Evolutionary conservation across 2,797 vertebrate species (phyloP).

Genomic region (Emydoidea blandingii): DNA sequence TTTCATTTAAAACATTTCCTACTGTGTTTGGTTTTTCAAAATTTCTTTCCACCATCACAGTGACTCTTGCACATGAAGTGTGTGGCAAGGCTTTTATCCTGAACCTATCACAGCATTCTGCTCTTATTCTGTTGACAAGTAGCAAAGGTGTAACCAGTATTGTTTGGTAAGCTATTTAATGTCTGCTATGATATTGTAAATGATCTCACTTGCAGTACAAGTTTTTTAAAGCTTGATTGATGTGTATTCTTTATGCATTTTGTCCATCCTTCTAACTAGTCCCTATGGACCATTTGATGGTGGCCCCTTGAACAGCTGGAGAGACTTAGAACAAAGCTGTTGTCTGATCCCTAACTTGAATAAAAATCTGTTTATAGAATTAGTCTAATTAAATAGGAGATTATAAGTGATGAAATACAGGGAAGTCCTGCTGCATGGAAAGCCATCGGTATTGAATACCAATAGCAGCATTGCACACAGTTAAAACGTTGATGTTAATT

Average conservation of each 20-base stretch:
- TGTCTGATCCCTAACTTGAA: conserved; percentile 16
- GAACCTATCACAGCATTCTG: background rate
- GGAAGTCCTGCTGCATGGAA: background rate
- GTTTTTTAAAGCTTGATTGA: conserved; percentile 13
- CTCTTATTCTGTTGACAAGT: background rate
- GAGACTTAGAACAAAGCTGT: conserved; percentile 17
- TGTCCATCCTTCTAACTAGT: conserved; percentile 39
- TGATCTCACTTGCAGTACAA: background rate
- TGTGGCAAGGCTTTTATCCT: background rate
- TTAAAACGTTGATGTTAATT: background rate
- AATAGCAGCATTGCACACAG: background rate
- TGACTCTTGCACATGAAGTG: background rate
- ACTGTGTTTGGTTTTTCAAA: background rate
- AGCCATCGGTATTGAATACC: background rate
- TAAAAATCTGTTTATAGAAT: conserved; percentile 46
- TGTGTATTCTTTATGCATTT: conserved; percentile 14
- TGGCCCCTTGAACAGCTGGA: conserved; percentile 44
- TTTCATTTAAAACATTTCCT: background rate
- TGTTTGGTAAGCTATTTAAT: background rate
- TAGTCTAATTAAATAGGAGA: conserved; percentile 49
- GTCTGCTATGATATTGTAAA: background rate
- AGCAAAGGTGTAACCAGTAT: background rate
- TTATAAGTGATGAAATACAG: conserved; percentile 43
- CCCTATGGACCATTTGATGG: conserved; percentile 4
- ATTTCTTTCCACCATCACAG: background rate